phyloP scores from a whole-genome alignment of 1,140 invertebrate genomes.

The Drosophila bipectinata region DNA sequence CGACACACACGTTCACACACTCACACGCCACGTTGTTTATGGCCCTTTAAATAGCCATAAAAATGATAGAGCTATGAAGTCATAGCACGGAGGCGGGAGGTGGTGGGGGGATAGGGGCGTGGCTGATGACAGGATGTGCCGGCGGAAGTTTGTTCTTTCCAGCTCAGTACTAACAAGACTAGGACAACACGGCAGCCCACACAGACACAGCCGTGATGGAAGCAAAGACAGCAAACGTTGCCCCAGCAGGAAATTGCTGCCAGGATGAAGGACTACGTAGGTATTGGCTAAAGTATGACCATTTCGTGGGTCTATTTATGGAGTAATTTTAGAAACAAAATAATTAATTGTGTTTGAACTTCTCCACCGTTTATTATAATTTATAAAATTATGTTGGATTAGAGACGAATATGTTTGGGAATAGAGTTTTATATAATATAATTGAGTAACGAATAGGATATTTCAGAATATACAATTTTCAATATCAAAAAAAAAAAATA shows the following conservation, averaged over 20 bases:
- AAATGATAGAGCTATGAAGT: slow-evolving; percentile 68
- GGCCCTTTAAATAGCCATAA: slow-evolving; percentile 74
- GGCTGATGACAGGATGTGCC: slow-evolving; percentile 62
- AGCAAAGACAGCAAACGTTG: slow-evolving; percentile 44
- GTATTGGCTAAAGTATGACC: background rate
- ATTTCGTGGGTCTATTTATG: background rate
- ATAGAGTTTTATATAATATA: too few species aligned
- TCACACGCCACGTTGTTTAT: slow-evolving; percentile 51
- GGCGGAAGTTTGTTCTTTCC: slow-evolving; percentile 67
- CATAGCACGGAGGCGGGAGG: background rate
- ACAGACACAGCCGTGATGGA: slow-evolving; percentile 27
- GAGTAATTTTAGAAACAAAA: too few species aligned
- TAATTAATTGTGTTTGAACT: too few species aligned
- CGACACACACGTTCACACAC: slow-evolving; percentile 19
- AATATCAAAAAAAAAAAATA: too few species aligned
- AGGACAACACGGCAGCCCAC: slow-evolving; percentile 29
- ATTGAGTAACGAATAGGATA: too few species aligned
- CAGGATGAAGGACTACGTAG: slow-evolving; percentile 35
- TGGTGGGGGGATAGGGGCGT: background rate
- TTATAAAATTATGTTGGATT: too few species aligned
- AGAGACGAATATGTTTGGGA: too few species aligned
- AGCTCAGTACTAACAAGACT: slow-evolving; percentile 62
- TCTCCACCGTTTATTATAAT: too few species aligned
- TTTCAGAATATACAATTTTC: too few species aligned
- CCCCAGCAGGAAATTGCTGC: slow-evolving; percentile 62